Conservation (phyloP, 2,888 invertebrate genomes). For the Drosophila sordidula region DNA sequence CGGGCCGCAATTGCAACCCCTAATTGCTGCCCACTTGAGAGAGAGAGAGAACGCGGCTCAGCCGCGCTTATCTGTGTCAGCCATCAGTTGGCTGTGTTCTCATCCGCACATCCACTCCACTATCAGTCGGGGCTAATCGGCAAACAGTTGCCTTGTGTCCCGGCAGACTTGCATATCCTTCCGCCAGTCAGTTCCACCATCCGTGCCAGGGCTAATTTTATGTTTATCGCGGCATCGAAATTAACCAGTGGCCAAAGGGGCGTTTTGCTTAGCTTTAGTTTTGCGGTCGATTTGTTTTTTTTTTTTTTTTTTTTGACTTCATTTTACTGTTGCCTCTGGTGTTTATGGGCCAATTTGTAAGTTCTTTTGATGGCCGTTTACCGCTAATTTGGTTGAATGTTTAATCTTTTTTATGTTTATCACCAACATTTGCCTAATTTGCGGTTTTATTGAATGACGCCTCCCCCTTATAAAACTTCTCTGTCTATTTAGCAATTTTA, state of each 20-base stretch:
- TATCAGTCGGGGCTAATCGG: conserved; percentile 53
- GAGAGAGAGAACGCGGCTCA: conserved; percentile 43
- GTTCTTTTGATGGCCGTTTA: conserved; percentile 39
- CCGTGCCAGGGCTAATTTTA: conserved; percentile 44
- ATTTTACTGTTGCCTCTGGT: conserved; percentile 21
- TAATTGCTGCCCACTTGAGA: conserved; percentile 74
- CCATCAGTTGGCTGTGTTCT: conserved; percentile 66
- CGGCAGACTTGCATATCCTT: conserved; percentile 17
- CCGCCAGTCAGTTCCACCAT: conserved; percentile 22
- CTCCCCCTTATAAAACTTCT: neutral
- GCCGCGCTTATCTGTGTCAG: conserved; percentile 67
- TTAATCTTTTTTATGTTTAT: conserved; percentile 27
- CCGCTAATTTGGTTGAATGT: conserved; percentile 27
- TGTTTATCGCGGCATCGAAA: conserved; percentile 68
- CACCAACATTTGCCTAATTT: conserved; percentile 45
- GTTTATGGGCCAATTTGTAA: conserved; percentile 62
- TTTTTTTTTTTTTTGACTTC: conserved; percentile 22
- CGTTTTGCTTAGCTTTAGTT: conserved; percentile 61
- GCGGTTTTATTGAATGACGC: conserved; percentile 23
- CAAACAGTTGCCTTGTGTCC: conserved; percentile 37
- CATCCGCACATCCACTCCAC: conserved; percentile 47
- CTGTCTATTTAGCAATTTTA: conserved; percentile 17
- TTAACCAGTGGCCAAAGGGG: conserved; percentile 59
- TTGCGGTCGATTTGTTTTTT: conserved; percentile 38
- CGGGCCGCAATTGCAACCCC: conserved; percentile 63